phyloP scores from a whole-genome alignment of 2,888 invertebrate species.

The Ypsolopha sequella region DNA sequence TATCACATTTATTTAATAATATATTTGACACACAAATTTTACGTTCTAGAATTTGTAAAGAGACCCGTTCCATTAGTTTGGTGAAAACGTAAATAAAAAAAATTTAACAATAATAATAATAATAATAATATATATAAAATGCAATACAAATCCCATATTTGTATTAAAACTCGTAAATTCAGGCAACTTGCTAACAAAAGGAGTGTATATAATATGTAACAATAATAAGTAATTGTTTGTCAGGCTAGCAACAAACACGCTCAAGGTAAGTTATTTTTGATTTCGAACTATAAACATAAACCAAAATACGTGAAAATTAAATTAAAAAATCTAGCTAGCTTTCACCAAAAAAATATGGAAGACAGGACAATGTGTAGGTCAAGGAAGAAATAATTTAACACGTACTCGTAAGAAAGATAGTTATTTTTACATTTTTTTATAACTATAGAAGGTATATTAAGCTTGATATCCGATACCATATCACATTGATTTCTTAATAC shows the following conservation, averaged over 20 bases:
- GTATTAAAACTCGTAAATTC: no score
- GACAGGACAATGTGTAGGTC: constrained; percentile 21
- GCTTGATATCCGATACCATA: constrained; percentile 45
- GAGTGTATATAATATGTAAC: no score
- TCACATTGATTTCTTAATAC: constrained; percentile 25
- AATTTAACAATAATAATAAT: background rate
- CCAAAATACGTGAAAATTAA: no score
- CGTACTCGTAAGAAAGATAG: constrained; percentile 24
- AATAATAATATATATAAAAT: background rate
- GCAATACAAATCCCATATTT: no score
- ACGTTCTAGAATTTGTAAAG: constrained; percentile 57
- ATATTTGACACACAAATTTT: constrained; percentile 67
- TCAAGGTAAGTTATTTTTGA: no score
- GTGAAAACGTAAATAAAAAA: background rate
- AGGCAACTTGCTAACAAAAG: no score
- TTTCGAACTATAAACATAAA: no score
- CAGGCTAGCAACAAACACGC: no score
- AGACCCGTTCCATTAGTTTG: background rate
- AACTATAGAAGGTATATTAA: constrained; percentile 25
- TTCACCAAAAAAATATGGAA: constrained; percentile 19
- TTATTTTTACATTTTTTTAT: constrained; percentile 15
- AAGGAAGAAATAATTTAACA: constrained; percentile 45
- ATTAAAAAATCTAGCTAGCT: background rate
- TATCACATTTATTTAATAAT: constrained; percentile 71
- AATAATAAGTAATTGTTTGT: no score